A percentile compares a stretch with the other conserved stretches of the same genome.
phyloP scores from a whole-genome alignment of 37 sponge, comb jelly and placozoan genomes.

The Halichondria panicea region DNA sequence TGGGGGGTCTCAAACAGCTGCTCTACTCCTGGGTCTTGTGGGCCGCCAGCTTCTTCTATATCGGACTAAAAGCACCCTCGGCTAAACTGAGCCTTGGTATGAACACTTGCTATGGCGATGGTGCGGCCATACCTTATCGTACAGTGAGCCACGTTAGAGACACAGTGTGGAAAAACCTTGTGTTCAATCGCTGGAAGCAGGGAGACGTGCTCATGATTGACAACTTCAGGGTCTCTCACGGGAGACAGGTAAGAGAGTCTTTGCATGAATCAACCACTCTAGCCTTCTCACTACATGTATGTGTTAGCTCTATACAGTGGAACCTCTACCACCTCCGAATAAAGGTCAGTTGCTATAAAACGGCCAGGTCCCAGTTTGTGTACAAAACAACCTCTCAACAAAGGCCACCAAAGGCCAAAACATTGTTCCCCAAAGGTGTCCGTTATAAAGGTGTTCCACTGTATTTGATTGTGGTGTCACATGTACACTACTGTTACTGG shows the following conservation, averaged over 20 bases:
- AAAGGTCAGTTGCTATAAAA: no score
- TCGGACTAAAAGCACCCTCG: constrained; percentile 20
- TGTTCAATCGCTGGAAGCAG: constrained; percentile 71
- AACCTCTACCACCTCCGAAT: no score
- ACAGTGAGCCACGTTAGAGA: constrained; percentile 46
- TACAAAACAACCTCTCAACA: no score
- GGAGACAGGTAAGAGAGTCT: constrained; percentile 51
- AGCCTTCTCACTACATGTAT: no score
- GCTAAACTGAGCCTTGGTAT: constrained; percentile 44
- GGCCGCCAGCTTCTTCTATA: constrained; percentile 31
- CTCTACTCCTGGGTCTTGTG: constrained; percentile 23
- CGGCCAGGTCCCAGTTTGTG: no score
- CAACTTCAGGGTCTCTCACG: constrained; percentile 73
- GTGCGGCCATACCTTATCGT: constrained; percentile 50
- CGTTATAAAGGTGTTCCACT: no score
- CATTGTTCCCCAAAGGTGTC: no score
- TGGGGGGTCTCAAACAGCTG: constrained; percentile 38
- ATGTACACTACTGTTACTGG: no score
- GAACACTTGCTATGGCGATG: constrained; percentile 61
- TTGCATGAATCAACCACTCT: no score
- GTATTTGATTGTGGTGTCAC: no score
- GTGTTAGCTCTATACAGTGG: no score
- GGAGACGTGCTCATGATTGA: constrained; percentile 79
- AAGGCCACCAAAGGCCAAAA: no score
- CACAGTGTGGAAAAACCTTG: constrained; percentile 61